Evolutionary conservation across 1,140 invertebrate species (phyloP).

Genomic region (Drosophila asahinai): DNA sequence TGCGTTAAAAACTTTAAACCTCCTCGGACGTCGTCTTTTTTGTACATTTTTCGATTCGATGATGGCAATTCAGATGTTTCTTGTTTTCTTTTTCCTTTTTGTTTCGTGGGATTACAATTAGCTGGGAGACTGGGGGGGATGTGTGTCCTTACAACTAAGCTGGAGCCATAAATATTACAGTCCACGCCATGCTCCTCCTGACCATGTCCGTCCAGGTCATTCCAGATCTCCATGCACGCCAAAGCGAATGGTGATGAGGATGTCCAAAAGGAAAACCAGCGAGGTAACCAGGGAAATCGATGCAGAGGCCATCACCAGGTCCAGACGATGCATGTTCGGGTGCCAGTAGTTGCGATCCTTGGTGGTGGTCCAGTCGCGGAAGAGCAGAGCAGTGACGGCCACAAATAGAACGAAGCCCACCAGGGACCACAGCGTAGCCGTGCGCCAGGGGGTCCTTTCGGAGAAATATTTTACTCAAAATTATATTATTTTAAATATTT

Average conservation of each 20-base stretch:
- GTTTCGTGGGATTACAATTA: constrained; percentile 57
- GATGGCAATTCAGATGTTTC: constrained; percentile 71
- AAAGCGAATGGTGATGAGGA: constrained; percentile 78
- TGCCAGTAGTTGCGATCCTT: constrained; percentile 85
- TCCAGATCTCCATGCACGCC: constrained; percentile 79
- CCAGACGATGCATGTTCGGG: constrained; percentile 84
- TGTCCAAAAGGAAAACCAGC: constrained; percentile 73
- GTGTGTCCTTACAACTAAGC: constrained; percentile 57
- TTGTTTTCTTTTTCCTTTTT: constrained; percentile 42
- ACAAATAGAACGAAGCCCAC: constrained; percentile 72
- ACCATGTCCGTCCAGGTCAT: constrained; percentile 49
- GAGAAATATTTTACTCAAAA: not conserved
- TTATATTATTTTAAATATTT: not conserved
- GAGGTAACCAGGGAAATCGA: constrained; percentile 75
- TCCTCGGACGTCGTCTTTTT: constrained; percentile 44
- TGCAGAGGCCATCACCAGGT: constrained; percentile 78
- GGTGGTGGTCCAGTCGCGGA: constrained; percentile 82
- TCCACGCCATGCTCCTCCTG: constrained; percentile 29
- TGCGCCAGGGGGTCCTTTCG: constrained; percentile 75
- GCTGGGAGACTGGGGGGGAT: constrained; percentile 33
- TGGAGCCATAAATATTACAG: constrained; percentile 78
- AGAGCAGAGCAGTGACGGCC: constrained; percentile 69
- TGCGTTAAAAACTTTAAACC: constrained; percentile 40
- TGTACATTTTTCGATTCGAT: constrained; percentile 74
- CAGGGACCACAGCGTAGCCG: constrained; percentile 70